Evolutionary conservation across 1,140 invertebrate genomes (phyloP).

Genomic region (Pogonognathellus flavescens): DNA sequence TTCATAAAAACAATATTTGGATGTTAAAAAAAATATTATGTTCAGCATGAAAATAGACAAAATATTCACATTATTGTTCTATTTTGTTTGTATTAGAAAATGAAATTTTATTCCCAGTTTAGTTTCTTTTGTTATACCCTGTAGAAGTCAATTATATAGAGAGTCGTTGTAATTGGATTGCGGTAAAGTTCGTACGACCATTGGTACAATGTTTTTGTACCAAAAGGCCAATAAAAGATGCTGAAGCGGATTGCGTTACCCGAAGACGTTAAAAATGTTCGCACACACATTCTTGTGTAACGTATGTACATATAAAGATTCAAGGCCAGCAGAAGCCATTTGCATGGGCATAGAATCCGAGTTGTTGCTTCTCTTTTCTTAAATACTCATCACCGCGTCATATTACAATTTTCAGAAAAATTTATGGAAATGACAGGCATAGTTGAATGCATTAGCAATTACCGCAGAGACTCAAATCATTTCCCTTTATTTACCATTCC

Average conservation of each 20-base stretch:
- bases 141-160: neutral
- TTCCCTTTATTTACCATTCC: neutral
- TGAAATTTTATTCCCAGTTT: no score
- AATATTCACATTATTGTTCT: no score
- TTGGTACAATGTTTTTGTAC: conserved; percentile 12
- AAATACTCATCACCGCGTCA: conserved; percentile 5
- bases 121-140: no score
- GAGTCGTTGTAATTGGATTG: conserved; percentile 28
- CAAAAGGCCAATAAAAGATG: conserved; percentile 28
- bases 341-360: conserved; percentile 9
- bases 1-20: no score
- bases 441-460: conserved; percentile 39
- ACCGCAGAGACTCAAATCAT: conserved; percentile 13
- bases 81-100: no score
- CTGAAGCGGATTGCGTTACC: conserved; percentile 13
- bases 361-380: conserved; percentile 14
- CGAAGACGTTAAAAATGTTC: conserved; percentile 24
- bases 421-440: conserved; percentile 14
- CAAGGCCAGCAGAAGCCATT: conserved; percentile 8
- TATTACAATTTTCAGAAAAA: neutral
- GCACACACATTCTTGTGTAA: neutral
- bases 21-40: no score
- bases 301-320: neutral
- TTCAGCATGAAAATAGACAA: no score
- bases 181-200: conserved; percentile 6